Conservation (phyloP, 2,113 vertebrate genomes). For the pig (Sus scrofa) region T2T-Sscrofa CM000817.6:72751501-72752000, state of each 20-base stretch:
- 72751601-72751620: not conserved
- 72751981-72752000: no score
- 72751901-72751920: not conserved
- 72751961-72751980: not conserved
- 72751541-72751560: not conserved
- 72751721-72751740: not conserved
- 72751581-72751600: not conserved
- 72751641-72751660: not conserved
- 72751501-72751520: not conserved
- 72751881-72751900: not conserved
- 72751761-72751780: not conserved
- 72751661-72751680: not conserved
- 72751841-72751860: not conserved
- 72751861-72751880: not conserved
- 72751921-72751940: not conserved
- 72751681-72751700: no score
- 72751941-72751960: not conserved
- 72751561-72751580: not conserved
- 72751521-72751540: not conserved
- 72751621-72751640: not conserved
- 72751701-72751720: not conserved
- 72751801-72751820: fast-evolving
- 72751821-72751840: not conserved
- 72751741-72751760: not conserved
- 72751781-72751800: not conserved